A percentile compares a stretch with the other conserved stretches of the same genome.
phyloP scores from a whole-genome alignment of 2,888 invertebrate genomes.

The Drosophila aldrichi region DNA sequence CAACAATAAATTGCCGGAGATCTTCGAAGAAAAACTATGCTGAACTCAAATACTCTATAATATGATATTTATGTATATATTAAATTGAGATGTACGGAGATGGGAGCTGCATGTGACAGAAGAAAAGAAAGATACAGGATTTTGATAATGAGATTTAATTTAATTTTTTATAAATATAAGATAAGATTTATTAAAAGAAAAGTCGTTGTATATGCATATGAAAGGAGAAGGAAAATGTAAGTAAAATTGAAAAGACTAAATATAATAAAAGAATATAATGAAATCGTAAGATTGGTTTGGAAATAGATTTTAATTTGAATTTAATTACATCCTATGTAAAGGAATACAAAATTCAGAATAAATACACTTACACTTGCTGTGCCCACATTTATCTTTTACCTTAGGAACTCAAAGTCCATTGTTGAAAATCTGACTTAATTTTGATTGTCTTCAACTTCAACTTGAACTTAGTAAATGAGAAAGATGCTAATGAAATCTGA shows the following conservation, averaged over 20 bases:
- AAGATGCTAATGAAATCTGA: not conserved
- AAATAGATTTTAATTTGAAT: too few relatives aligned
- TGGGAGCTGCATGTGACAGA: not conserved
- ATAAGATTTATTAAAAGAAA: not conserved
- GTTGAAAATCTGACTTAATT: not conserved
- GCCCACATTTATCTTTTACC: not conserved
- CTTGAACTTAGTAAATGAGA: not conserved
- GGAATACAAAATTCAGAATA: too few relatives aligned
- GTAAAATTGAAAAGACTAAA: not conserved
- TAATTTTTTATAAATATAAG: too few relatives aligned
- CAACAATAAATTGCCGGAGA: not conserved
- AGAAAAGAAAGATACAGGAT: not conserved
- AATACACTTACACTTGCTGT: too few relatives aligned
- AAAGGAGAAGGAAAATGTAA: not conserved
- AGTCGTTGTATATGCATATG: not conserved
- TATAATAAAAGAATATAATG: too few relatives aligned
- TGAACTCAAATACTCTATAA: conserved; percentile 3
- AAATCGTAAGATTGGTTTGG: too few relatives aligned
- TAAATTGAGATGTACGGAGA: not conserved
- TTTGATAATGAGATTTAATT: not conserved
- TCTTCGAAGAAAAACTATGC: not conserved
- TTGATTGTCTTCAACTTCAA: too few relatives aligned
- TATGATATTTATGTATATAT: not conserved
- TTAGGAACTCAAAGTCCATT: too few relatives aligned
- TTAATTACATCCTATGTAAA: too few relatives aligned